A percentile compares a stretch with the other conserved stretches of the same genome.
phyloP scores from a whole-genome alignment of 37 sponge, comb jelly and placozoan species.

The Beroe forskalii region DNA sequence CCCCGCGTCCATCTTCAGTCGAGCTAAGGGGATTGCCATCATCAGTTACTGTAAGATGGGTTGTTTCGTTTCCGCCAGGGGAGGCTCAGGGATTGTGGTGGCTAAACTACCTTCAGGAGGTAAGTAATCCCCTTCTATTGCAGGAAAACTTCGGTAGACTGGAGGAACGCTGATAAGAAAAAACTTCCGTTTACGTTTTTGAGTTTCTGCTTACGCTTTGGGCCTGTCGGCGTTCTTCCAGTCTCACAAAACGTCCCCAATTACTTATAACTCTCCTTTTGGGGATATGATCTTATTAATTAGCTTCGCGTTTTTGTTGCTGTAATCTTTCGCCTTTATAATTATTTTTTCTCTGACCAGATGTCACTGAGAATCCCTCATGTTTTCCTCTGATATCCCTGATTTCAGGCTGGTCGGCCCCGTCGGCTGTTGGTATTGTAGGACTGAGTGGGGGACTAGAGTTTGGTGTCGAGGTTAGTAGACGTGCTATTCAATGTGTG shows the following conservation, averaged over 20 bases:
- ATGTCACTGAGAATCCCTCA: no score
- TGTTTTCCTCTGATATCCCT: no score
- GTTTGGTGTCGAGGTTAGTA: conserved; percentile 68
- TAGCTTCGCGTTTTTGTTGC: no score
- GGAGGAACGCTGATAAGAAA: no score
- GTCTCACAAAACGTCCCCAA: not conserved
- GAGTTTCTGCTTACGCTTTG: no score
- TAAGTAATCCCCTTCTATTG: no score
- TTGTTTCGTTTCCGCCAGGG: conserved; percentile 64
- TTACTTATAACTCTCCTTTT: not conserved
- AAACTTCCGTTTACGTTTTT: not conserved
- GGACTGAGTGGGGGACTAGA: conserved; percentile 69
- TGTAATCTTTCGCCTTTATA: no score
- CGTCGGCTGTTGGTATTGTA: conserved; percentile 66
- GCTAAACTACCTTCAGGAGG: conserved; percentile 63
- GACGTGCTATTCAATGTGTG: no score
- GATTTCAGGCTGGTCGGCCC: conserved; percentile 68
- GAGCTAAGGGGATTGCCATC: conserved; percentile 67
- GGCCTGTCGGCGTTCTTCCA: no score
- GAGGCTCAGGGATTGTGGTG: conserved; percentile 68
- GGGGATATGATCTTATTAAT: not conserved
- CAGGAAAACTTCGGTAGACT: no score
- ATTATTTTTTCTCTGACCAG: no score
- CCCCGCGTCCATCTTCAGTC: conserved; percentile 62
- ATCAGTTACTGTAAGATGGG: conserved; percentile 67